A percentile compares a stretch with the other conserved stretches of the same genome.
Conservation (phyloP, 2,888 invertebrate species). For the Nemurella pictetii region DNA sequence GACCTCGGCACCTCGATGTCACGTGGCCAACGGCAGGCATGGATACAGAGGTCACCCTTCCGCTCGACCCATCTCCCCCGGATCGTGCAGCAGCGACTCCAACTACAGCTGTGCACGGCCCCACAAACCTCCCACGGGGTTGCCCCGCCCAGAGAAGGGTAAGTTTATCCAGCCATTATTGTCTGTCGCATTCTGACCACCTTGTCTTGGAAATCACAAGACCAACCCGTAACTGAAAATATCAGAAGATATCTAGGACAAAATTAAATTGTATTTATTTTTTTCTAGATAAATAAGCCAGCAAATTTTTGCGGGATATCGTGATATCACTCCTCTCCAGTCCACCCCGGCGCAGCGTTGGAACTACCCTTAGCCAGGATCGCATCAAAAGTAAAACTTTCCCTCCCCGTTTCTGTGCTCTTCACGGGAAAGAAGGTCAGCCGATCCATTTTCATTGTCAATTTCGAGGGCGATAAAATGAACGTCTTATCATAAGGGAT, state of each 20-base stretch:
- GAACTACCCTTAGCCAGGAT: background rate
- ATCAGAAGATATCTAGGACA: too few species aligned
- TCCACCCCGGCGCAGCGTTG: background rate
- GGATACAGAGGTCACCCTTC: constrained; percentile 22
- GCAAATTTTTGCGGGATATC: background rate
- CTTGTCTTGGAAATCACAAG: too few species aligned
- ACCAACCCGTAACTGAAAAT: too few species aligned
- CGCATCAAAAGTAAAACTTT: background rate
- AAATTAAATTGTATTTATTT: too few species aligned
- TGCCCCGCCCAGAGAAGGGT: constrained; percentile 21
- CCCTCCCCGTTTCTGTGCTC: background rate
- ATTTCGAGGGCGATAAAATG: background rate
- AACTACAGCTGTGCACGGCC: constrained; percentile 39
- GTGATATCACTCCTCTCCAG: background rate
- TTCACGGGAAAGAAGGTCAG: background rate
- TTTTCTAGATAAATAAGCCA: background rate
- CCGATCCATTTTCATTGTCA: background rate
- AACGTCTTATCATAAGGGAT: background rate
- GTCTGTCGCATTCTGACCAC: background rate
- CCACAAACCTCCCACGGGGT: constrained; percentile 11
- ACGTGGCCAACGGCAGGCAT: background rate
- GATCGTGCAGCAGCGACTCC: constrained; percentile 38
- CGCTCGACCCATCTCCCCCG: constrained; percentile 37
- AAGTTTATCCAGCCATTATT: background rate
- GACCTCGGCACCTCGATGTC: constrained; percentile 13